Conservation (phyloP, 1,140 invertebrate species). For the Drosophila paulistorum region DNA sequence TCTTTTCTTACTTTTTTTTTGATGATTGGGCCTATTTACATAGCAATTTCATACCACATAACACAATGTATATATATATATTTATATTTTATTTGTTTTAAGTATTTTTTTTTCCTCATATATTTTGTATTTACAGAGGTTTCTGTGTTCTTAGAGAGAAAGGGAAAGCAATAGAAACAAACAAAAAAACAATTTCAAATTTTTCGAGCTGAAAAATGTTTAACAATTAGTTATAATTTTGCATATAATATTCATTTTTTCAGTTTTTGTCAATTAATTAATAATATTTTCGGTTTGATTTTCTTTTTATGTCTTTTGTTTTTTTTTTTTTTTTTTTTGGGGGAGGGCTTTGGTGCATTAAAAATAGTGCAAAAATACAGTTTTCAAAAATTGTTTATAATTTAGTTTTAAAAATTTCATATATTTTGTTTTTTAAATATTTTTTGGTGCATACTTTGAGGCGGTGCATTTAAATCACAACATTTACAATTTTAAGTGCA, state of each 20-base stretch:
- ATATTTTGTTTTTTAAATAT: not conserved
- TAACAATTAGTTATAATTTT: constrained; percentile 25
- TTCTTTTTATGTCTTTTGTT: not conserved
- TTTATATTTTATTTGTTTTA: constrained; percentile 21
- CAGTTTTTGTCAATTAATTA: constrained; percentile 51
- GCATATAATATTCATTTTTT: constrained; percentile 18
- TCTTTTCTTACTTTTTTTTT: constrained; percentile 1
- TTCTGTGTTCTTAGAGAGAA: constrained; percentile 34
- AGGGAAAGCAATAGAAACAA: constrained; percentile 33
- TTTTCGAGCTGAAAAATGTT: constrained; percentile 14
- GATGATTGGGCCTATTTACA: constrained; percentile 65
- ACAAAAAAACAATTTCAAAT: constrained; percentile 32
- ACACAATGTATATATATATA: constrained; percentile 24
- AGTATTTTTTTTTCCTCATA: constrained; percentile 28
- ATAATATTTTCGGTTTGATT: constrained; percentile 42
- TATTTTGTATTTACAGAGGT: constrained; percentile 62
- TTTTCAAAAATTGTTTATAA: constrained; percentile 59
- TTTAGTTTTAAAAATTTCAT: not conserved
- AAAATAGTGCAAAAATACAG: constrained; percentile 80
- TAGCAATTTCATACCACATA: constrained; percentile 52
- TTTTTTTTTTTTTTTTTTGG: constrained; percentile 18
- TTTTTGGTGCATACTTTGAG: constrained; percentile 74
- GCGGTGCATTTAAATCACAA: constrained; percentile 79
- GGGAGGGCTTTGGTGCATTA: constrained; percentile 51
- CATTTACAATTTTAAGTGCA: constrained; percentile 79